Percentiles rank a stretch among this genome's conserved stretches.
phyloP scores from a whole-genome alignment of 2,113 vertebrate species.

The Laticauda colubrina region DNA sequence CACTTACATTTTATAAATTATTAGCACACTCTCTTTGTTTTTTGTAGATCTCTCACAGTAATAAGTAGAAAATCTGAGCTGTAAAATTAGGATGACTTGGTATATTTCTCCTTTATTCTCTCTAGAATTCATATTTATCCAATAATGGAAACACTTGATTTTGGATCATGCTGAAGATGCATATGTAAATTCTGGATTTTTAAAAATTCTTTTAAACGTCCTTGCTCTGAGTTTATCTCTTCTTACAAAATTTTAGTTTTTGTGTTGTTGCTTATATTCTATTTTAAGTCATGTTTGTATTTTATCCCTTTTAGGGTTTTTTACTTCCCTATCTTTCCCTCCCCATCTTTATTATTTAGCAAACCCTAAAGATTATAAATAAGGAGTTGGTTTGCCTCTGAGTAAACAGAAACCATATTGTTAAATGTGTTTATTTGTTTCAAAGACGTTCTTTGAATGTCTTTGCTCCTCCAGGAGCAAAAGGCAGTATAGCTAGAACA shows the following conservation, averaged over 20 bases:
- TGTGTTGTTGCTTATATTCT: background rate
- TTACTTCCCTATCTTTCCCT: background rate
- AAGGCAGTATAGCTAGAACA: background rate
- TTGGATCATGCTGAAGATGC: background rate
- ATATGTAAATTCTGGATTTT: background rate
- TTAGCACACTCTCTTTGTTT: background rate
- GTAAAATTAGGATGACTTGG: background rate
- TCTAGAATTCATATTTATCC: background rate
- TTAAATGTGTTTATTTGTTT: background rate
- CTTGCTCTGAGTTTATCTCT: background rate
- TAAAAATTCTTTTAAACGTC: background rate
- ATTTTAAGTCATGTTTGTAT: background rate
- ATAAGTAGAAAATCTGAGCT: background rate
- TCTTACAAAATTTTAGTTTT: background rate
- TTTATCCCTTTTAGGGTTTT: background rate
- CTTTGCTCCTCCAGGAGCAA: background rate
- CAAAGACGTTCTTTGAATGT: background rate
- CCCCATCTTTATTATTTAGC: background rate
- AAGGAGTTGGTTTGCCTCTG: background rate
- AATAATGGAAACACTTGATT: background rate
- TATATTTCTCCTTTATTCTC: background rate
- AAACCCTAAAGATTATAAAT: background rate
- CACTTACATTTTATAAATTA: background rate
- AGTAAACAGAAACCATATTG: background rate
- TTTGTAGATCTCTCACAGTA: background rate